phyloP scores from a whole-genome alignment of 2,888 invertebrate species.

The Heliconius aoede region DNA sequence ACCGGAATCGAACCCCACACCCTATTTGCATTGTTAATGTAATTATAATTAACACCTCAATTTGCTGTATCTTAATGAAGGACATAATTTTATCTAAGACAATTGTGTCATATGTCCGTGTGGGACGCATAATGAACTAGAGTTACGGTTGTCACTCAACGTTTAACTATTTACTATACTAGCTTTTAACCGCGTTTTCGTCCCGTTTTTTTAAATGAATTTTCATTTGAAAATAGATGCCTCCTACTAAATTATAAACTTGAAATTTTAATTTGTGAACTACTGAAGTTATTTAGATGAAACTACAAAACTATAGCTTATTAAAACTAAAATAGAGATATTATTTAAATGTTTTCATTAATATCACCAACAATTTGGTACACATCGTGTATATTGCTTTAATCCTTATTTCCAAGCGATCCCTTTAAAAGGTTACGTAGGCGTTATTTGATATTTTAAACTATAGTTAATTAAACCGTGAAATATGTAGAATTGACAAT shows the following conservation, averaged over 20 bases:
- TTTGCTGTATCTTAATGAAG: slow-evolving; percentile 37
- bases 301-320: no score
- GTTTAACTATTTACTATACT: not conserved
- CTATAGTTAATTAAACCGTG: not conserved
- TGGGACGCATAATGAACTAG: slow-evolving; percentile 24
- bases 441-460: not conserved
- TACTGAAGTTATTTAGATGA: no score
- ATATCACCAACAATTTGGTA: slow-evolving; percentile 3
- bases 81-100: slow-evolving; percentile 35
- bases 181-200: not conserved
- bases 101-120: slow-evolving; percentile 36
- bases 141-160: slow-evolving; percentile 15
- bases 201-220: no score
- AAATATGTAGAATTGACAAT: slow-evolving; percentile 1
- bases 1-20: slow-evolving; percentile 16
- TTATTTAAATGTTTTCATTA: not conserved
- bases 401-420: not conserved
- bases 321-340: not conserved
- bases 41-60: slow-evolving; percentile 35
- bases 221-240: no score
- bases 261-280: no score
- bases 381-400: not conserved
- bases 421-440: not conserved
- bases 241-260: no score
- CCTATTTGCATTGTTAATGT: slow-evolving; percentile 2